Base-by-base conservation (phyloP, 2,797 vertebrate species). In the Enteromius fasciolatus region DNA sequence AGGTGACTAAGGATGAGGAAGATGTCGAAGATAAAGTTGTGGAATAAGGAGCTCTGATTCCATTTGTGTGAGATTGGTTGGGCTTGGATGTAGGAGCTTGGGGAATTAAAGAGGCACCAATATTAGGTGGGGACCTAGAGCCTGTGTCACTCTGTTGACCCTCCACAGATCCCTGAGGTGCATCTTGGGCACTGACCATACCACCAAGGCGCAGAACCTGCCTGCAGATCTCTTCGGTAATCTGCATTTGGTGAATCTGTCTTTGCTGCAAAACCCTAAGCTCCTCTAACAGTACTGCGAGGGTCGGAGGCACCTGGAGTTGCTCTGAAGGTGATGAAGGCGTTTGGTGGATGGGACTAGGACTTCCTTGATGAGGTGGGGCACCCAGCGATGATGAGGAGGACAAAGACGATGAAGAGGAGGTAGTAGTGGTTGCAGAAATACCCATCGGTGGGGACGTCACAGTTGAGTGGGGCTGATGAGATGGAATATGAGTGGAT, bases 201-300 rank as follows among this genome's bases (percentile, higher is more conserved):
- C 94, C 94, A 15, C 96, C 96, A 1, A 98, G 93, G 80, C 96
- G 93, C 12, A 98, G 91, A 69, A 98, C 96, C 25, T 98, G 97
- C 73, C 96, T 91, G 82, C 97, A 97, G 86, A 98, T 98, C 89
- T 98, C 96, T 87, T 98, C 96, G 0, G 96, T 97, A 91, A 98
- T 97, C 91, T 97, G 97, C 96, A 98, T 97, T 92, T 98, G 97
- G 88, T 97, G 96, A 84, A 98, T 97, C 88, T 98, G 97, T 72
- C 96, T 92, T 91, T 98, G 96, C 89, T 98, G 97, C 74, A 98
- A 89, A 77, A 97, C 94, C 73, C 96, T 91, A 7, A 98, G 95
- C 90, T 98, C 97, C 88, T 98, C 97, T 83, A 98, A 86, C 36
- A 98, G 96, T 15, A 98, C 93, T 0, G 97, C 95, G 83, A 98